A percentile compares a stretch with the other conserved stretches of the same genome.
Conservation (phyloP, 2,113 vertebrate genomes). For the Pavo muticus region DNA sequence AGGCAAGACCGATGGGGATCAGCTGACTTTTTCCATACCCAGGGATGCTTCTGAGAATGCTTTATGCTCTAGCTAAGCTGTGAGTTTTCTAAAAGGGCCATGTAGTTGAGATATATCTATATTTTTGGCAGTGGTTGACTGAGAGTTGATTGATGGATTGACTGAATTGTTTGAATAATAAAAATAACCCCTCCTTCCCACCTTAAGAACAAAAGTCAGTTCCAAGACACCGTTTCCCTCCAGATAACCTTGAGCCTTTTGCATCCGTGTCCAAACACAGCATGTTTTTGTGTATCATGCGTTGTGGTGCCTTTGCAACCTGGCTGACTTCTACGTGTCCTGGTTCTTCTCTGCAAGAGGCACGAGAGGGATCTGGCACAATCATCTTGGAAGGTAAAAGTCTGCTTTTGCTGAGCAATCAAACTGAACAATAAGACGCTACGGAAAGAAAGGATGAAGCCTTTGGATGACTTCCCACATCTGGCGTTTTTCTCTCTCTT, state of each 20-base stretch:
- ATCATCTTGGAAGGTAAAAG: neutral
- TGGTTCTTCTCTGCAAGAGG: neutral
- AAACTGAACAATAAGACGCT: neutral
- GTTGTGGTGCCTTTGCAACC: neutral
- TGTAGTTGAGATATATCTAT: slow-evolving; percentile 26
- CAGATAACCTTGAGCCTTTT: neutral
- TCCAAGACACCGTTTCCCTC: neutral
- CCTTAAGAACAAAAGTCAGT: neutral
- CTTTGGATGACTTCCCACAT: neutral
- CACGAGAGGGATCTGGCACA: neutral
- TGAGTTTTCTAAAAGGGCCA: slow-evolving; percentile 63
- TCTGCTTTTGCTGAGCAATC: neutral
- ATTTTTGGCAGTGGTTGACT: slow-evolving; percentile 33
- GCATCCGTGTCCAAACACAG: neutral
- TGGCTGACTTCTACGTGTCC: neutral
- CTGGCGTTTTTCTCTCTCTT: slow-evolving; percentile 6
- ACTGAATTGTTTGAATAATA: neutral
- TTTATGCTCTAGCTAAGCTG: slow-evolving; percentile 48
- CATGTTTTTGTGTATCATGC: neutral
- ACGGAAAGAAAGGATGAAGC: neutral
- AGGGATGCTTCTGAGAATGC: neutral
- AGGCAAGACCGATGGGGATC: neutral
- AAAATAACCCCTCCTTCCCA: neutral
- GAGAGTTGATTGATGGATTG: neutral
- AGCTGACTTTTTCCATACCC: neutral